These are phyloP conservation scores for Tuta absoluta DNA, from an alignment of 2,888 invertebrate genomes.

Conservation along the genomic window DNA sequence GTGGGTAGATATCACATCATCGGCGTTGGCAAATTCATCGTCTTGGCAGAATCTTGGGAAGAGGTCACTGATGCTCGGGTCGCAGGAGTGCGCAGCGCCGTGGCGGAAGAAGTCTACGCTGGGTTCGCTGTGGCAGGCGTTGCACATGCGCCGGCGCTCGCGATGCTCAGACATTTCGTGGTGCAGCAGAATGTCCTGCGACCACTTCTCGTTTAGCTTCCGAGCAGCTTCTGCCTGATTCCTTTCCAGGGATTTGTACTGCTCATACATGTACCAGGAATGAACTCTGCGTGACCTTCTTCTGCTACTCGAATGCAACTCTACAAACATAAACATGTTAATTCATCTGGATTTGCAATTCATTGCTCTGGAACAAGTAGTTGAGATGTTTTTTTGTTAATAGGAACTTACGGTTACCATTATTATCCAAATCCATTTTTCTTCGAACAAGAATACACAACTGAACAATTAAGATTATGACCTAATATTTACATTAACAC, in stretches of 20 bases:
- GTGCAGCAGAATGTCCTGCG: constrained; percentile 61
- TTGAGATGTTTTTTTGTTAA: background rate
- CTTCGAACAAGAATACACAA: background rate
- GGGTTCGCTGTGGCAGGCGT: constrained; percentile 46
- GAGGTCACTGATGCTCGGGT: constrained; percentile 56
- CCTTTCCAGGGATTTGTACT: constrained; percentile 67
- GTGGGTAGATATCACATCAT: background rate
- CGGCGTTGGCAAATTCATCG: constrained; percentile 37
- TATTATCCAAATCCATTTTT: constrained; percentile 65
- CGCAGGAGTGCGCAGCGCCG: background rate
- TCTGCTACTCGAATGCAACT: constrained; percentile 54
- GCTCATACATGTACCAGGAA: constrained; percentile 75
- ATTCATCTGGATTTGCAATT: background rate
- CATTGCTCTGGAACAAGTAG: background rate
- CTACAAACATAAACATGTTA: constrained; percentile 42
- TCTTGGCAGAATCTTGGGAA: constrained; percentile 59
- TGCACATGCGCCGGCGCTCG: constrained; percentile 58
- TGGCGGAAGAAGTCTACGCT: constrained; percentile 21
- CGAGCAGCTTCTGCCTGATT: constrained; percentile 64
- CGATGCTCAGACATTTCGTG: constrained; percentile 63
- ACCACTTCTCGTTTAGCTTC: constrained; percentile 57
- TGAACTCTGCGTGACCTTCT: constrained; percentile 65
- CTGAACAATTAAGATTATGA: background rate
- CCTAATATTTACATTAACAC: background rate
- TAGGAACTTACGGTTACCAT: constrained; percentile 47